phyloP scores from a whole-genome alignment of 2,888 invertebrate species.

The Aricia artaxerxes region DNA sequence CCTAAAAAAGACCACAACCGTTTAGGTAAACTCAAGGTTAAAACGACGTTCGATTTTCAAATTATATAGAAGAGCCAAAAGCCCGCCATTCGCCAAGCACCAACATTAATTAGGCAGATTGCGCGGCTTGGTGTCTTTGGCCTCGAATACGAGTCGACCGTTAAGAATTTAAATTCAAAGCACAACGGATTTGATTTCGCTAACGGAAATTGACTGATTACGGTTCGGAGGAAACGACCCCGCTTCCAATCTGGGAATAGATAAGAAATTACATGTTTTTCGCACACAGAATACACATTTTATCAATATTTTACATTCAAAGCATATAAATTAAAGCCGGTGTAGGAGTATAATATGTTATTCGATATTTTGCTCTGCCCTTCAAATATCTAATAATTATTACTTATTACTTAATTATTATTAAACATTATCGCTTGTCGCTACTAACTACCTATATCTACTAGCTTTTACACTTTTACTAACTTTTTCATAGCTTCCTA shows the following conservation, averaged over 20 bases:
- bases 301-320: neutral
- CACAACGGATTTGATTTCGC: slow-evolving; percentile 51
- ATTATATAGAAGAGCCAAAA: neutral
- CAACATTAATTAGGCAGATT: slow-evolving; percentile 31
- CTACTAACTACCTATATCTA: too few species aligned
- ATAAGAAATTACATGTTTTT: slow-evolving; percentile 12
- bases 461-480: too few species aligned
- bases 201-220: slow-evolving; percentile 54
- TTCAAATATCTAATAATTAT: too few species aligned
- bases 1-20: too few species aligned
- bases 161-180: slow-evolving; percentile 67
- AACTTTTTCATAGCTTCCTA: neutral
- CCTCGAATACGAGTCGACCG: slow-evolving; percentile 52
- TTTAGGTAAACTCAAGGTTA: too few species aligned
- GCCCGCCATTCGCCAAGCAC: neutral
- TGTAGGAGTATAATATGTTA: too few species aligned
- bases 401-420: too few species aligned
- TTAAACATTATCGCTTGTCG: too few species aligned
- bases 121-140: slow-evolving; percentile 53
- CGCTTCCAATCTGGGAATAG: slow-evolving; percentile 9
- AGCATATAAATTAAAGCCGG: neutral
- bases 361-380: too few species aligned
- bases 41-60: neutral
- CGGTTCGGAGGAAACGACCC: slow-evolving; percentile 27
- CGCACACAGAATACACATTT: slow-evolving; percentile 1